Evolutionary conservation across 2,113 vertebrate genomes (phyloP), one percentile per base, ranked within the genome.

Genomic region (Ciconia maguari): DNA sequence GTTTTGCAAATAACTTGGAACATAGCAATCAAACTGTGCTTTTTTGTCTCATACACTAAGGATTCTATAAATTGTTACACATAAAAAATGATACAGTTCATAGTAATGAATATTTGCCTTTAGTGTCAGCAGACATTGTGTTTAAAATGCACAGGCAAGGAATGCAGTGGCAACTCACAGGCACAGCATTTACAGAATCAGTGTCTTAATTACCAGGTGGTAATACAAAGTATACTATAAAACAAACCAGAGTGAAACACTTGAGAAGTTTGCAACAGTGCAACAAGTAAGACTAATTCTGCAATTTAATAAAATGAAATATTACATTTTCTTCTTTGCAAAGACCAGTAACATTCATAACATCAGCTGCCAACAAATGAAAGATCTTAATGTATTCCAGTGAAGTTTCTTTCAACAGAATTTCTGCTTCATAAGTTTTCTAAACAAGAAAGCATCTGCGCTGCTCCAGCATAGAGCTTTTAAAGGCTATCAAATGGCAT

Each of bases 391-490:
- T 77, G 38, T 87, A 34, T 57, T 89, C 64, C 90, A 89, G 42
- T 18, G 36, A 86, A 80, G 65, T 79, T 94, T 72, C 74, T 94
- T 96, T 94, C 93, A 96, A 54, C 44, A 79, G 61, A 94, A 92
- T 68, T 94, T 95, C 92, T 96, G 77, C 91, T 95, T 79, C 77
- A 20, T 87, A 92, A 77, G 49, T 85, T 96, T 85, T 88, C 87
- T 93, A 85, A 94, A 94, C 58, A 94, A 83, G 42, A 93, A 93
- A 94, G 49, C 41, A 60, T 70, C 65, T 89, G 92, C 90, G 21
- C 61, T 80, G 19, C 41, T 88, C 22, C 81, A 91, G 32, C 54
- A 58, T 0, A n/a, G 65, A 85, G 32, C 76, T 87, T 87, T 87
- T 69, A 88, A 86, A 83, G 75, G 62, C 78, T 94, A 94, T 91